Evolutionary conservation across 2,888 invertebrate genomes (phyloP), one percentile per base, ranked within the genome.

Genomic region (Eristalis pertinax): DNA sequence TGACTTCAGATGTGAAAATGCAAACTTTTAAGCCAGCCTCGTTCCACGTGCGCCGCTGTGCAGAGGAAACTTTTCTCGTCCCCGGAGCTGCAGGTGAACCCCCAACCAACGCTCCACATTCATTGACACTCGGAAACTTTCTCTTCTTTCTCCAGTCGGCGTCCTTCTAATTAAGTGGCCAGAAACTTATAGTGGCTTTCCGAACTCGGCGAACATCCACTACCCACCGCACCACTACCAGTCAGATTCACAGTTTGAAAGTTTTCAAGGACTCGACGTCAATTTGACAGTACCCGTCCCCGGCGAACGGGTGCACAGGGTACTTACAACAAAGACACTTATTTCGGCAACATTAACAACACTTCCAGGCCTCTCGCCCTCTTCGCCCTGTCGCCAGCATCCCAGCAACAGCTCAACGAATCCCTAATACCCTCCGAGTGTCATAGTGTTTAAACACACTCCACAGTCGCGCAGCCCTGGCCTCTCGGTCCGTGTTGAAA

Each of bases 151-250:
- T n/a, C 8, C 24, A 58, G 35, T 38, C 41, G 29, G 41, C 19
- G 50, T 63, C 63, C 41, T 64, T 43, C 81, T 85, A 85, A 85
- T 85, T 85, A 85, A 81, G 85, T 81, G 68, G 63, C 56, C 76
- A 19, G 58, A 41, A 76, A 76, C 63, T 84, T 84, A 80, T 60
- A 77, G 72, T 81, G 81, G 85, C 68, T 43, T 72, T 60, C 29
- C 72, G 60, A 62, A 62, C 72, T 67, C 70, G 60, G 41, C 19
- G 11, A 13, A 29, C 38, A 43, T 26, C 60, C 60, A 58, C 62
- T 50, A 63, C 13, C 13, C 63, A 63, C n/a, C n/a, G n/a, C 5
- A 32, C 60, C 10, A 8, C 32, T 32, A 10, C 35, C 64, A 67
- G 29, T 26, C 60, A 68, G 65, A 65, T 62, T 56, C 41, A 64